phyloP scores from a whole-genome alignment of 1,140 invertebrate species.

The Pentalonia nigronervosa region DNA sequence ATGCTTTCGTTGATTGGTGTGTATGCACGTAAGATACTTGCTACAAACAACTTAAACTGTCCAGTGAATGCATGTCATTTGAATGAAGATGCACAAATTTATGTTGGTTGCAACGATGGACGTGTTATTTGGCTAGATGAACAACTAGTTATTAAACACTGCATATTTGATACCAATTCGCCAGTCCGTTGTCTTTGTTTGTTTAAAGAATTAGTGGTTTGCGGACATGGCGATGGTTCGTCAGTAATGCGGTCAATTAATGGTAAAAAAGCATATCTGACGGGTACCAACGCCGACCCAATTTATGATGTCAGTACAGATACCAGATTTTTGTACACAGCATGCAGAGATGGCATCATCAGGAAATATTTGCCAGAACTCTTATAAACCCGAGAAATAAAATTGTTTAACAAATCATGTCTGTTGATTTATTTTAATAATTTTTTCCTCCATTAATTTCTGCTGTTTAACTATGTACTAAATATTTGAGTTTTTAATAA shows the following conservation, averaged over 20 bases:
- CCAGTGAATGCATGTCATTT: conserved; percentile 68
- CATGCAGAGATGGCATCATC: conserved; percentile 68
- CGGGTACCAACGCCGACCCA: conserved; percentile 76
- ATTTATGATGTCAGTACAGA: conserved; percentile 69
- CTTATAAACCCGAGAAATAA: conserved; percentile 47
- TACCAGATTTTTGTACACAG: conserved; percentile 68
- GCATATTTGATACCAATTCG: conserved; percentile 61
- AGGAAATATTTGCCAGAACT: conserved; percentile 66
- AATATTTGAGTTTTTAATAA: background rate
- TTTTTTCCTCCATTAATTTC: background rate
- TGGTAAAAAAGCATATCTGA: conserved; percentile 67
- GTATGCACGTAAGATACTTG: conserved; percentile 67
- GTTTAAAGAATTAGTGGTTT: conserved; percentile 42
- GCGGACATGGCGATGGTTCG: conserved; percentile 70
- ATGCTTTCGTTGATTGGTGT: conserved; percentile 69
- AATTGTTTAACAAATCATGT: background rate
- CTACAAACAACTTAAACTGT: conserved; percentile 64
- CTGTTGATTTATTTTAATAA: background rate
- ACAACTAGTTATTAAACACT: conserved; percentile 62
- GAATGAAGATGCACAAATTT: conserved; percentile 64
- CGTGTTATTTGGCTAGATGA: conserved; percentile 66
- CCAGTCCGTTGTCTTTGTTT: conserved; percentile 61
- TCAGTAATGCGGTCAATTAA: conserved; percentile 65
- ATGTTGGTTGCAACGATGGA: conserved; percentile 67
- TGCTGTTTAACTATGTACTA: background rate